Evolutionary conservation across 2,113 vertebrate genomes (phyloP), one percentile per base, ranked within the genome.

Genomic region (Alosa alosa): DNA sequence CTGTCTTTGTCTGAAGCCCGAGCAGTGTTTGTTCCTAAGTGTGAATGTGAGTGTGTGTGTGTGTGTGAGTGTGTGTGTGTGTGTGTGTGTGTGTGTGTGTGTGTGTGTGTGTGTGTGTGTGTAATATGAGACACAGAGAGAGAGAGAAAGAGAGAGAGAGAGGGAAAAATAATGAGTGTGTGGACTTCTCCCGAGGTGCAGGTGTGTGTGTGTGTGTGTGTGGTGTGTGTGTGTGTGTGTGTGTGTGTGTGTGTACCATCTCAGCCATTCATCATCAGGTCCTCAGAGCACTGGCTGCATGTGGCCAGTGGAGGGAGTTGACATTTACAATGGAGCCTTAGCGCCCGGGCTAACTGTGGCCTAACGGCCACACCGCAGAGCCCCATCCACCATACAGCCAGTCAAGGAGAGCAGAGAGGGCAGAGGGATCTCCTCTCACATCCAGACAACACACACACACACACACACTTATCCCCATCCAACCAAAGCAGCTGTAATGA

Each of bases 401-500:
- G 55, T 18, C 55, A 22, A 20, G 15, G 15, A n/a, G 55, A 60
- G 55, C 22, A 6, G 18, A 60, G 60, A 20, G 8, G 60, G 22
- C 60, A 64, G 60, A 64, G 22, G 22, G 20, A 9, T n/a, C 0
- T 64, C 4, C 64, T 4, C 64, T 31, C 64, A 72, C 64, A 72
- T 36, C 7, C 22, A 68, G 2, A 68, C 60, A 31, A 72, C 64
- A 36, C 25, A 36, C 60, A 64, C 60, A 72, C 64, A 72, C 64
- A 72, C 64, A 31, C 22, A 8, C 64, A 72, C 64, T 41, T 9
- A 36, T n/a, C 6, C 84, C 81, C 25, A 72, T 55, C 22, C 50
- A 81, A 81, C 96, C 94, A 94, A 31, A 95, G 95, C 92, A 93
- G 94, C 91, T 90, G 93, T 91, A 93, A 96, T 95, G 92, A 94